Conservation (phyloP, 2,888 invertebrate species). For the Pristionchus arcanus region DNA sequence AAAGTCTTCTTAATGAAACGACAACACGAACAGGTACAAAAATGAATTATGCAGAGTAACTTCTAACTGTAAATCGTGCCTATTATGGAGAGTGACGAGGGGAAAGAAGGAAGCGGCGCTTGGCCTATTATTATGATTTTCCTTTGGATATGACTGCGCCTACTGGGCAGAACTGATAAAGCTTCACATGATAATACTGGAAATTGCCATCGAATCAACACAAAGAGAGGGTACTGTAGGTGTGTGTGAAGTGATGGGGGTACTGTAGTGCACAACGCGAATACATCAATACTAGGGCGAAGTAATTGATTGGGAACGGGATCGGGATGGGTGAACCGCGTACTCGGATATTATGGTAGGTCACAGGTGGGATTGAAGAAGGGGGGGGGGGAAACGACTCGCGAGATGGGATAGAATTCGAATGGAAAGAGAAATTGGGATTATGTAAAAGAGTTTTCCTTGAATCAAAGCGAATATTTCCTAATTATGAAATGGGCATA, state of each 20-base stretch:
- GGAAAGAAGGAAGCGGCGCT: not conserved
- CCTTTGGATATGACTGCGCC: slow-evolving; percentile 40
- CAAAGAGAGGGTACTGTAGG: not conserved
- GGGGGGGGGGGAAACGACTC: not conserved
- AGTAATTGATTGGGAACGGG: slow-evolving; percentile 47
- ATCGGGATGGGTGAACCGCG: slow-evolving; percentile 5
- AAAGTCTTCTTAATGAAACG: not conserved
- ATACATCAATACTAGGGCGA: slow-evolving; percentile 8
- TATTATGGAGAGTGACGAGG: not conserved
- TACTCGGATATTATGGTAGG: slow-evolving; percentile 40
- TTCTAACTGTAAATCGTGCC: not conserved
- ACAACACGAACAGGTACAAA: not conserved
- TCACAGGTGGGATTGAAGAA: slow-evolving; percentile 8
- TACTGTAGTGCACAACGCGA: slow-evolving; percentile 44
- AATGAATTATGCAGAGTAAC: slow-evolving; percentile 33
- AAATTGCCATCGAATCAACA: slow-evolving; percentile 23
- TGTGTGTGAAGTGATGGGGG: not conserved
- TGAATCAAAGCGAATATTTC: not conserved
- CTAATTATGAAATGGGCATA: not conserved
- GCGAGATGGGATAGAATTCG: slow-evolving; percentile 13
- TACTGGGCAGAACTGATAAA: not conserved
- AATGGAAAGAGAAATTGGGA: not conserved
- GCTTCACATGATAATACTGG: slow-evolving; percentile 27
- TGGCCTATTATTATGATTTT: slow-evolving; percentile 23
- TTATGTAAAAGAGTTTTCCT: not conserved